Evolutionary conservation across 2,797 vertebrate genomes (phyloP).

Genomic region (Chaenodraco wilsoni): DNA sequence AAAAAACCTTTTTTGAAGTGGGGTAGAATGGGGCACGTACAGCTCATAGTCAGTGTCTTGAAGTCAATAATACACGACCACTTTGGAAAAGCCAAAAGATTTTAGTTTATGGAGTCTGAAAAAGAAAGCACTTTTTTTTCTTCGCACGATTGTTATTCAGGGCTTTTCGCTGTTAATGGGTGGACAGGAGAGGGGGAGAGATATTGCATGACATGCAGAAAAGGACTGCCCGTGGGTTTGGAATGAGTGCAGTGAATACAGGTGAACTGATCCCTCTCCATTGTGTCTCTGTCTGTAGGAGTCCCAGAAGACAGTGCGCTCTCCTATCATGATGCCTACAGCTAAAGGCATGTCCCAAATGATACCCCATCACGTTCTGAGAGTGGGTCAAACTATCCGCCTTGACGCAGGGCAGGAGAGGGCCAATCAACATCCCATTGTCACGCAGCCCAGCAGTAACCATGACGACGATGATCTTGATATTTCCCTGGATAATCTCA

Average conservation of each 20-base stretch:
- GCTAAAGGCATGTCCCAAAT: constrained; percentile 82
- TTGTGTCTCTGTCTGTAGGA: constrained; percentile 41
- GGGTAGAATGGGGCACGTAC: too few species aligned
- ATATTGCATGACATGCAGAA: too few species aligned
- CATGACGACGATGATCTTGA: constrained; percentile 80
- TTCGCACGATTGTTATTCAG: too few species aligned
- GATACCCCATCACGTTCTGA: constrained; percentile 85
- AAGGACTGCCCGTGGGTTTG: too few species aligned
- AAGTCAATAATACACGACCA: too few species aligned
- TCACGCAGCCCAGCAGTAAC: constrained; percentile 31
- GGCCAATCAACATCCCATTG: constrained; percentile 33
- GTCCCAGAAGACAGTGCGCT: constrained; percentile 40
- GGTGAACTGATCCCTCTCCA: constrained; percentile 39
- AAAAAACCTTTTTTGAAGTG: too few species aligned
- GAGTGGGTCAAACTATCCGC: constrained; percentile 84
- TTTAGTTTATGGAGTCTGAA: too few species aligned
- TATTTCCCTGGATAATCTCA: constrained; percentile 87
- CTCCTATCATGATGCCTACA: constrained; percentile 69
- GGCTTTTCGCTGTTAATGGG: too few species aligned
- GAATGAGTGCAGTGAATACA: constrained; percentile 15
- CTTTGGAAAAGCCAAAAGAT: too few species aligned
- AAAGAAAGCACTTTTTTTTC: too few species aligned
- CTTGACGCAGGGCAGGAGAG: constrained; percentile 62
- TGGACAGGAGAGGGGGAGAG: too few species aligned
- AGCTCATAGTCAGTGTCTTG: too few species aligned